Base-by-base conservation (phyloP, 2,797 vertebrate species). In the Phrynocephalus forsythii region DNA sequence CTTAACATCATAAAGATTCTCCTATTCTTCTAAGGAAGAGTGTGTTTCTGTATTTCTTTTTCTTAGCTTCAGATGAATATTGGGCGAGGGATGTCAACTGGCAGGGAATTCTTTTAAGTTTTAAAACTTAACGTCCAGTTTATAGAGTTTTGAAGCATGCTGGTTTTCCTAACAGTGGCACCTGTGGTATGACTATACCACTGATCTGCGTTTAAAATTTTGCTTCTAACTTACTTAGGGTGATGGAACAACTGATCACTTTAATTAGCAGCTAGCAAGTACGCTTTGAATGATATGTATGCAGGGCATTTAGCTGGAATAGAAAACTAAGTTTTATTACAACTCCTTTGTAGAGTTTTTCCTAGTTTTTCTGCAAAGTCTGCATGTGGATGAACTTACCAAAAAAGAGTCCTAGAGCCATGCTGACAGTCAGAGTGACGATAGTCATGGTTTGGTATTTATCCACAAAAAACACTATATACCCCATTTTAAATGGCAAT, bases 91-190 rank as follows among this genome's bases (percentile, higher is more conserved):
- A 15, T 16, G 48, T 13, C 16, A 26, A 6, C 7, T 28, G 30
- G 26, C 1, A 56, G 56, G 28, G 28, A 66, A 81, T 30, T 16
- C 13, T 26, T 48, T 63, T 63, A 63, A 63, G 15, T 63, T 48
- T 73, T 44, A 66, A 50, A 71, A 75, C 26, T 76, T 83, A 79
- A 80, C 86, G n/a, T 56, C 83, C 73, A 94, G 90, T 94, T 92
- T 95, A 95, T 88, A 95, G 92, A 92, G 85, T 81, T 91, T 79
- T 68, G 78, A 33, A 9, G 9, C 69, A 77, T 48, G 82, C 8
- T 33, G n/a, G 26, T 26, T 78, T 79, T 72, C 75, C 28, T 1
- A 6, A 48, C 26, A 71, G 75, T 24, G 22, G 20, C 18, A 3
- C 15, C 11, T 63, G 20, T 63, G 60, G 60, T 18, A 63, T 22